A percentile compares a stretch with the other conserved stretches of the same genome.
Conservation (phyloP, 2,888 invertebrate species). For the Diaprepes abbreviatus region DNA sequence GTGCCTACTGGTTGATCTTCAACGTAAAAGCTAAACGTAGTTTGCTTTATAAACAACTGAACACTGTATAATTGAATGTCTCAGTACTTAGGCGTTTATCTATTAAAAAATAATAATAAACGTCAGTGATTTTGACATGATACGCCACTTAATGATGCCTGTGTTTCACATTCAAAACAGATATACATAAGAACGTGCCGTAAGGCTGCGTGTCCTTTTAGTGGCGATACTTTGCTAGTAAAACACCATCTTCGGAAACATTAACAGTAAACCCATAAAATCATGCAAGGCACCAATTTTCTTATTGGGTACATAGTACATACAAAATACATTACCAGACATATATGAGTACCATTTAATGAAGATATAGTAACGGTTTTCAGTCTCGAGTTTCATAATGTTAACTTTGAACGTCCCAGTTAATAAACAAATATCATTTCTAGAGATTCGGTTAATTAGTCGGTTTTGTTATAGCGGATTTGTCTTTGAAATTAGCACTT, state of each 20-base stretch:
- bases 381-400: conserved; percentile 10
- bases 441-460: conserved; percentile 11
- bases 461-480: neutral
- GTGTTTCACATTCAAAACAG: neutral
- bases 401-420: conserved; percentile 13
- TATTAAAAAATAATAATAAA: neutral
- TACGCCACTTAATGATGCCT: neutral
- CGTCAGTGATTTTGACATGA: neutral
- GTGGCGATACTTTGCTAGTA: neutral
- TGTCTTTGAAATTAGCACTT: neutral
- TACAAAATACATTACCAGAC: conserved; percentile 19
- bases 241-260: neutral
- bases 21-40: too few species aligned
- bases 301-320: neutral
- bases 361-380: conserved; percentile 20
- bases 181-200: neutral
- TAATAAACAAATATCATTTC: conserved; percentile 12
- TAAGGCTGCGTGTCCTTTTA: neutral
- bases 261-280: conserved; percentile 1
- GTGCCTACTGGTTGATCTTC: too few species aligned
- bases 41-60: too few species aligned
- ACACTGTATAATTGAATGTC: too few species aligned
- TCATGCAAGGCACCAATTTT: conserved; percentile 1
- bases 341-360: conserved; percentile 14
- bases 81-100: too few species aligned